Evolutionary conservation across 2,113 vertebrate genomes (phyloP).

Genomic region (Sitta europaea): DNA sequence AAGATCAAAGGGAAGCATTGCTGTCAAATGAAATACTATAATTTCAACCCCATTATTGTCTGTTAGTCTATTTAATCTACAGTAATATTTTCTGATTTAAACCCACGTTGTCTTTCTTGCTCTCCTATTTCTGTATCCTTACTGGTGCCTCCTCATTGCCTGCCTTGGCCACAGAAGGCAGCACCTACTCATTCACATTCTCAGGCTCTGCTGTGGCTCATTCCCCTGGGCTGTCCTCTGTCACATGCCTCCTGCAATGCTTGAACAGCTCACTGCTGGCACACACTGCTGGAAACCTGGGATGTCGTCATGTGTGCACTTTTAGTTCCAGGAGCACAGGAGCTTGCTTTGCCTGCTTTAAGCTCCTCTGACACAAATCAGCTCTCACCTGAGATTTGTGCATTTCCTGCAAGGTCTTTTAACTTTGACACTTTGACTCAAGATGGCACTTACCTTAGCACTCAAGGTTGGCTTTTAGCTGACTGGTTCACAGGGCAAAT

Average conservation of each 20-base stretch:
- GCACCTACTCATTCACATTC: fast-evolving
- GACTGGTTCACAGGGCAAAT: background rate
- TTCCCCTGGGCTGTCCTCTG: background rate
- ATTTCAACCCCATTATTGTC: background rate
- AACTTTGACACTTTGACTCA: background rate
- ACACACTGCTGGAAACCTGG: fast-evolving
- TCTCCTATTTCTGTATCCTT: background rate
- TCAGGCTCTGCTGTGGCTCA: background rate
- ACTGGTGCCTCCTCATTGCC: background rate
- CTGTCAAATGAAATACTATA: background rate
- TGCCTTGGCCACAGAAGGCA: background rate
- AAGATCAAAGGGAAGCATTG: background rate
- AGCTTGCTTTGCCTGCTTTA: background rate
- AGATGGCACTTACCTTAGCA: background rate
- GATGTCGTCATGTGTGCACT: background rate
- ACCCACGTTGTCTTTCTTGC: background rate
- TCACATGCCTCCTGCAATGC: fast-evolving
- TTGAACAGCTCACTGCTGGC: background rate
- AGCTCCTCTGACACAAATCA: background rate
- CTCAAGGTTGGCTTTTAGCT: background rate
- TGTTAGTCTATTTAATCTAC: background rate
- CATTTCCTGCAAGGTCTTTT: background rate
- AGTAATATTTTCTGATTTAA: background rate
- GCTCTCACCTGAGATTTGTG: background rate
- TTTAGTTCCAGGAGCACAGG: background rate